Evolutionary conservation across 2,888 invertebrate genomes (phyloP).

Genomic region (Polylopha cassiicola): DNA sequence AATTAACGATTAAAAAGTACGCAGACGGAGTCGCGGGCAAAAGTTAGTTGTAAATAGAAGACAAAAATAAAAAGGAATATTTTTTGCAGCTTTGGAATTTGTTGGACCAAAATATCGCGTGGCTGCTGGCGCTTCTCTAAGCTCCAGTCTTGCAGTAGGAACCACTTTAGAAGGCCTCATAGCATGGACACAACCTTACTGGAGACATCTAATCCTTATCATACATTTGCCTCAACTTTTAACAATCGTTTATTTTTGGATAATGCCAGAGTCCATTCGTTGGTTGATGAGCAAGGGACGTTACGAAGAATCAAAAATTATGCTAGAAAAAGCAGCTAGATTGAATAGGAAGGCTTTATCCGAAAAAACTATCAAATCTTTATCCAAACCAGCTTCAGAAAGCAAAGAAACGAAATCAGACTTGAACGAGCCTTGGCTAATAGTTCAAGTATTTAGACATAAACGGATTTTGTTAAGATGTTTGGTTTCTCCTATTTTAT

Average conservation of each 20-base stretch:
- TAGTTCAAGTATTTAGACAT: slow-evolving; percentile 1
- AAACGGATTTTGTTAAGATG: slow-evolving; percentile 8
- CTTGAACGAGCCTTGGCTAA: slow-evolving; percentile 1
- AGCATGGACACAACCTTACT: slow-evolving; percentile 78
- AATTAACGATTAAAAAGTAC: not conserved
- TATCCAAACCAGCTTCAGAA: not conserved
- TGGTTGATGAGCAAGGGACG: slow-evolving; percentile 78
- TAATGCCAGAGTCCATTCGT: slow-evolving; percentile 80
- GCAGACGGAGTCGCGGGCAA: no score
- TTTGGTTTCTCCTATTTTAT: slow-evolving; percentile 1
- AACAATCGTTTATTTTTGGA: slow-evolving; percentile 76
- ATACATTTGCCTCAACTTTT: slow-evolving; percentile 79
- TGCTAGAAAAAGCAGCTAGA: slow-evolving; percentile 8
- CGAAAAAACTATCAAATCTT: slow-evolving; percentile 8
- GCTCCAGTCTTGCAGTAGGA: slow-evolving; percentile 1
- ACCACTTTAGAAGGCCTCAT: slow-evolving; percentile 56
- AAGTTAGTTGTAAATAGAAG: no score
- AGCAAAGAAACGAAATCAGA: not conserved
- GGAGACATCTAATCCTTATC: slow-evolving; percentile 78
- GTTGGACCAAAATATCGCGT: slow-evolving; percentile 16
- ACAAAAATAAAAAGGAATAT: not conserved
- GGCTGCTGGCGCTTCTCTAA: slow-evolving; percentile 3
- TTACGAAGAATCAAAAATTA: slow-evolving; percentile 5
- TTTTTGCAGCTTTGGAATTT: slow-evolving; percentile 11
- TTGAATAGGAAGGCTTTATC: slow-evolving; percentile 4